Evolutionary conservation across 2,797 vertebrate species (phyloP), one percentile per base, ranked within the genome.

Genomic region (Harpagifer antarcticus): DNA sequence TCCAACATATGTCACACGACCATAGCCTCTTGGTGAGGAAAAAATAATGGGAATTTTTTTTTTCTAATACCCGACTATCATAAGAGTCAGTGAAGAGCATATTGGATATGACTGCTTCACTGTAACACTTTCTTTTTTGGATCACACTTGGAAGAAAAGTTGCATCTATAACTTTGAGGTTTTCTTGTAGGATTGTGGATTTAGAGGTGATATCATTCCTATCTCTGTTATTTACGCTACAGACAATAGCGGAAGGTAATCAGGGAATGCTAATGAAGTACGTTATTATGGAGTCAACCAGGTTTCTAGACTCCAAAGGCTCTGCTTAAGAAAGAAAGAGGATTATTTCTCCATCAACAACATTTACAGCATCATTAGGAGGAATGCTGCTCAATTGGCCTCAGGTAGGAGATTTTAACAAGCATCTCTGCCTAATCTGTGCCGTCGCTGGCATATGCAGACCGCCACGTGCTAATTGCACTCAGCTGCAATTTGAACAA

Each of bases 401-500:
- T 95, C 87, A 94, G 96, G 96, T 98, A 96, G 96, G 95, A 96
- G 96, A 95, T 96, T 97, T 96, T 95, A 97, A 97, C 96, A 96
- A 96, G 95, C 95, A 93, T 94, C 84, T 93, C 92, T 93, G 92
- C 95, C 95, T 97, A 96, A 96, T 96, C 96, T 96, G 92, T 94
- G 91, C 95, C 95, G 94, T 95, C 94, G 94, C 94, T 92, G 96
- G 95, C 96, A 96, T 96, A 96, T 96, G 96, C 95, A 94, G 96
- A 94, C 95, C 95, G 95, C 95, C 94, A 94, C 91, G 93, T 95
- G 96, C 96, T 98, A 98, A 99, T 99, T 98, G 95, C 96, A 93
- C 96, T 97, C 97, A 96, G 96, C 96, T 96, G 97, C 95, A 97
- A 97, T 95, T 96, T 96, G 96, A 98, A 97, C 96, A 97, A 97